Conservation (phyloP, 2,113 vertebrate species). For the Halcyon malimbica region DNA sequence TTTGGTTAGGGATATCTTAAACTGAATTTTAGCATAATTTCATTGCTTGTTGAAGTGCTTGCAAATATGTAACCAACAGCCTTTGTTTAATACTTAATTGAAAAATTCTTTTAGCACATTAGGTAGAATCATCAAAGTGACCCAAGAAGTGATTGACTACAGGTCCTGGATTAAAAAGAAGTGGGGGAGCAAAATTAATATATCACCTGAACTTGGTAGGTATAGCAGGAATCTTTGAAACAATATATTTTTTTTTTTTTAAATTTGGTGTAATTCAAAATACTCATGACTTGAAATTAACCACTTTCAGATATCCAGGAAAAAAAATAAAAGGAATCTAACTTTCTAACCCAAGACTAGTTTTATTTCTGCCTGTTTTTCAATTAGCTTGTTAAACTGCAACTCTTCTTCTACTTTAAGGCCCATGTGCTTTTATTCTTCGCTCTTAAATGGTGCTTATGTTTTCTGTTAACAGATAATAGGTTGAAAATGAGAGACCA, state of each 20-base stretch:
- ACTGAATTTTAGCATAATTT: not conserved
- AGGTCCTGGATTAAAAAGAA: constrained; percentile 92
- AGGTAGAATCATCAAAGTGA: constrained; percentile 95
- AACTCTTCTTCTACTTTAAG: not conserved
- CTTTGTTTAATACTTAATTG: constrained; percentile 25
- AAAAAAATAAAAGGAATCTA: not conserved
- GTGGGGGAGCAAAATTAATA: constrained; percentile 81
- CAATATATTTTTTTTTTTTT: not conserved
- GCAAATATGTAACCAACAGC: constrained; percentile 23
- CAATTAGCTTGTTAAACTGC: constrained; percentile 8
- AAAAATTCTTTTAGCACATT: constrained; percentile 82
- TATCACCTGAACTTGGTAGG: constrained; percentile 74
- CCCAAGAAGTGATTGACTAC: constrained; percentile 95
- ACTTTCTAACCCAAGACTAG: not conserved
- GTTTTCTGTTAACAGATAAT: constrained; percentile 66
- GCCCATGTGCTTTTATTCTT: not conserved
- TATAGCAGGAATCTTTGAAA: constrained; percentile 32
- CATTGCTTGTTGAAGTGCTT: constrained; percentile 30
- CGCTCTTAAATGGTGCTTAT: constrained; percentile 1
- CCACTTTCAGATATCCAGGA: not conserved
- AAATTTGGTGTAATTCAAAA: constrained; percentile 4
- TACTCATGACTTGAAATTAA: not conserved
- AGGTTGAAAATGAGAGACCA: constrained; percentile 76
- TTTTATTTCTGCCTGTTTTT: not conserved
- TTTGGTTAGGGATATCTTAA: not conserved